Base-by-base conservation (phyloP, 1,140 invertebrate genomes). In the Zaprionus nigranus region DNA sequence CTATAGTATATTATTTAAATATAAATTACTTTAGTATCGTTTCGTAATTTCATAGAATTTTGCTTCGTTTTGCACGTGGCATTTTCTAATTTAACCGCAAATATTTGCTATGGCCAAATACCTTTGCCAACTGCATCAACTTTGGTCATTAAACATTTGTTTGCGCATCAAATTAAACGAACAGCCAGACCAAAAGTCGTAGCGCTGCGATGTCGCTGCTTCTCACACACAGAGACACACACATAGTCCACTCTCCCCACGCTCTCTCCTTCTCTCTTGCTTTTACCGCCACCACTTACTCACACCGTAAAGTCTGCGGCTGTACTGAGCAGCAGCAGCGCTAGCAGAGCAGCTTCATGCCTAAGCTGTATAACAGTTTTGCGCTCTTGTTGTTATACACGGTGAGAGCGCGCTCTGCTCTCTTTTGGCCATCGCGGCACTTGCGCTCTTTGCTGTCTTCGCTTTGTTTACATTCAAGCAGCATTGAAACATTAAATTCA, bases 91-190 rank as follows among this genome's bases (percentile, higher is more conserved):
- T 85, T 75, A 28, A 59, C 60, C 63, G 66, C 78, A 82, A 86
- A 87, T 87, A 86, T 86, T 87, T 87, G 77, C 72, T 12, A 13
- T 24, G 13, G 12, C 24, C 13, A 62, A 62, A 24, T 67, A 51
- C 64, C 70, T 68, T 67, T 72, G 75, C 56, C 24, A 76, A 72
- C 63, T 72, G 77, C 71, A 69, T 54, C 71, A 86, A 79, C 54
- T 86, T 86, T 82, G 77, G 69, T 72, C 84, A 87, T 87, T 84
- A 88, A 84, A 72, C 81, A 84, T 88, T 90, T 87, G 84, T 90
- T 87, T 88, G 81, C 78, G 61, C 81, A 81, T 88, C 67, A 90
- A 87, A 87, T 87, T 81, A 88, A 81, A 81, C 81, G 81, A 85
- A 75, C 53, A 68, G 72, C 68, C 71, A 68, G 72, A 71, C 71